phyloP scores from a whole-genome alignment of 2,797 vertebrate genomes.

The Argya squamiceps region DNA sequence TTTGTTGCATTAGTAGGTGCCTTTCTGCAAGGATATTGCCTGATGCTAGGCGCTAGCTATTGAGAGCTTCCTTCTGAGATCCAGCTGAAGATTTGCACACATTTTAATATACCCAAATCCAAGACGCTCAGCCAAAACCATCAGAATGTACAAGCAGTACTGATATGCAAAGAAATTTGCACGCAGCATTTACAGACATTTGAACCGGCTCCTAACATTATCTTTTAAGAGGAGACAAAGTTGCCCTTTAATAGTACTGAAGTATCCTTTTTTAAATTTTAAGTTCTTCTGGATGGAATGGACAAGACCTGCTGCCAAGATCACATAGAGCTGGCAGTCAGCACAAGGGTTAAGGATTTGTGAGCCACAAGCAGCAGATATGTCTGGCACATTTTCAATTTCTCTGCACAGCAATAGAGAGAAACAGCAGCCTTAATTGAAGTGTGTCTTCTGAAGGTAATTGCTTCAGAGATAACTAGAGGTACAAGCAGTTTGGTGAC shows the following conservation, averaged over 20 bases:
- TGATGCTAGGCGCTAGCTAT: background rate
- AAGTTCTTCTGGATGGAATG: background rate
- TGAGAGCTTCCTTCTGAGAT: background rate
- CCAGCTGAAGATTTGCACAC: background rate
- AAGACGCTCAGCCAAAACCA: background rate
- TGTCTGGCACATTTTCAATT: background rate
- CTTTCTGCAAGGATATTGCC: background rate
- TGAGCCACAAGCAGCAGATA: background rate
- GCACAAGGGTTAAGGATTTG: slow-evolving; percentile 7
- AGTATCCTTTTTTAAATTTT: too few relatives aligned
- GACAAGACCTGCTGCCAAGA: background rate
- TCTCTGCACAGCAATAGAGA: background rate
- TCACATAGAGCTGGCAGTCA: background rate
- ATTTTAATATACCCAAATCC: background rate
- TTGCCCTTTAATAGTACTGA: background rate
- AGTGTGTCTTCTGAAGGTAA: background rate
- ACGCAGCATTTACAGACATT: background rate
- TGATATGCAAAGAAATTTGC: background rate
- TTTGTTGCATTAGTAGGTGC: background rate
- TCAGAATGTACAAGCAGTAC: background rate
- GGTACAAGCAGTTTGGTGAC: background rate
- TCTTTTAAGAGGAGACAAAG: background rate
- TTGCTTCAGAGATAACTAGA: background rate
- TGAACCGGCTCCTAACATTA: background rate
- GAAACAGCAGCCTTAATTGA: background rate